Conservation (phyloP, 2,888 invertebrate genomes). For the Palloptera scutellata region DNA sequence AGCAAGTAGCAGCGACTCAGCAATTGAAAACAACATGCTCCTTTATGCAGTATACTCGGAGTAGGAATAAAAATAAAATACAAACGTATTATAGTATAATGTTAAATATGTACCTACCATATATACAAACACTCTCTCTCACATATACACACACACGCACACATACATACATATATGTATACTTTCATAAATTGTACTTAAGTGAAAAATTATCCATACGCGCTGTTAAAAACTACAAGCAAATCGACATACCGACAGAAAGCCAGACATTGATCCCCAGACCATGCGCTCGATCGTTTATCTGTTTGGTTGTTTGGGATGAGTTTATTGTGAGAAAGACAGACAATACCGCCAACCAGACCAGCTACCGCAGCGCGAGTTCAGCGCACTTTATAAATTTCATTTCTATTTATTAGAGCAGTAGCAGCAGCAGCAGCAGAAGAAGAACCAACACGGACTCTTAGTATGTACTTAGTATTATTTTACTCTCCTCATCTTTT, state of each 20-base stretch:
- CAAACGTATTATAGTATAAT: too few relatives aligned
- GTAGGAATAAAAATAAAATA: too few relatives aligned
- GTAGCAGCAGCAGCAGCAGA: not conserved
- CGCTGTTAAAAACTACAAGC: slow-evolving; percentile 15
- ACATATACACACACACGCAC: slow-evolving; percentile 11
- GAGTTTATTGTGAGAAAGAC: too few relatives aligned
- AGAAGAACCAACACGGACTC: not conserved
- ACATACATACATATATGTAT: slow-evolving; percentile 6
- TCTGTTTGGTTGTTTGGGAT: too few relatives aligned
- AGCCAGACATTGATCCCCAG: slow-evolving; percentile 9
- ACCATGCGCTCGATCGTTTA: too few relatives aligned
- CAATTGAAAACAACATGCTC: too few relatives aligned
- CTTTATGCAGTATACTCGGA: too few relatives aligned
- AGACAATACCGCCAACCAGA: too few relatives aligned
- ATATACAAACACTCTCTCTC: not conserved
- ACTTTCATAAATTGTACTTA: slow-evolving; percentile 10
- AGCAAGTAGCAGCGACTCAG: too few relatives aligned
- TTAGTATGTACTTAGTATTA: not conserved
- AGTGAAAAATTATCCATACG: slow-evolving; percentile 12
- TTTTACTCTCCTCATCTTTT: not conserved
- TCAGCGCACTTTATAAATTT: slow-evolving; percentile 51
- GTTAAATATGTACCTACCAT: too few relatives aligned
- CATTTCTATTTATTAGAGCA: slow-evolving; percentile 29
- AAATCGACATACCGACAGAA: slow-evolving; percentile 17
- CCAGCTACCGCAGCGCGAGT: slow-evolving; percentile 34